Evolutionary conservation across 2,888 invertebrate genomes (phyloP).

Genomic region (Phaonia tiefii): DNA sequence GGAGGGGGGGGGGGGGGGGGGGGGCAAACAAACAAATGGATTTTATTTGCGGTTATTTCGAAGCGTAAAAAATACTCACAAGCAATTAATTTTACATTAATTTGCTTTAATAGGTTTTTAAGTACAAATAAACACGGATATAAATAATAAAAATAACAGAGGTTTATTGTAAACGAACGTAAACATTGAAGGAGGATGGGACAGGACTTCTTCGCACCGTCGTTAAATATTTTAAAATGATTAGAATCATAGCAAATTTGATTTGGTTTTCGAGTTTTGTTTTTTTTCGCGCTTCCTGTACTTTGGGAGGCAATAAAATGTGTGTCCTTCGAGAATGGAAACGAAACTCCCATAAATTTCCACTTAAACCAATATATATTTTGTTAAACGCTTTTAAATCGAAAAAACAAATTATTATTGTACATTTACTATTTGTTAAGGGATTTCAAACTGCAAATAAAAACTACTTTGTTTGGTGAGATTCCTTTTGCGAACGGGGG

Average conservation of each 20-base stretch:
- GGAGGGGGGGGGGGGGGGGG: not conserved
- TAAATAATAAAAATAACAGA: constrained; percentile 50
- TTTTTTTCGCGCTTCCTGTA: not conserved
- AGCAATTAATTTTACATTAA: constrained; percentile 69
- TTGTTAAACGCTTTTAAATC: constrained; percentile 64
- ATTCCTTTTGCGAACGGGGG: not conserved
- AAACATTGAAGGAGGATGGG: not conserved
- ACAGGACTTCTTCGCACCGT: constrained; percentile 6
- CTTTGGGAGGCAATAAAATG: constrained; percentile 17
- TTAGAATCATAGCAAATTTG: constrained; percentile 35
- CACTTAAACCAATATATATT: constrained; percentile 65
- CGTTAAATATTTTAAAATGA: constrained; percentile 31
- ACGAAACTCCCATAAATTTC: constrained; percentile 60
- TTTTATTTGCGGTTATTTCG: constrained; percentile 67
- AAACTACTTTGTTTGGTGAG: constrained; percentile 44
- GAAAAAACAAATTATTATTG: constrained; percentile 62
- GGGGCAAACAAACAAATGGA: constrained; percentile 56
- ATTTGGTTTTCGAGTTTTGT: not conserved
- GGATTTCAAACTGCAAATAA: constrained; percentile 58
- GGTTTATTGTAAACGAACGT: constrained; percentile 19
- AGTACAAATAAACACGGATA: constrained; percentile 64
- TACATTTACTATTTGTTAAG: constrained; percentile 56
- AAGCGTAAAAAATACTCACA: constrained; percentile 66
- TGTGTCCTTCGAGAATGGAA: not conserved
- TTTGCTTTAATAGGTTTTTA: constrained; percentile 66